Base-by-base conservation (phyloP, 2,797 vertebrate genomes). In the Harpagifer antarcticus region DNA sequence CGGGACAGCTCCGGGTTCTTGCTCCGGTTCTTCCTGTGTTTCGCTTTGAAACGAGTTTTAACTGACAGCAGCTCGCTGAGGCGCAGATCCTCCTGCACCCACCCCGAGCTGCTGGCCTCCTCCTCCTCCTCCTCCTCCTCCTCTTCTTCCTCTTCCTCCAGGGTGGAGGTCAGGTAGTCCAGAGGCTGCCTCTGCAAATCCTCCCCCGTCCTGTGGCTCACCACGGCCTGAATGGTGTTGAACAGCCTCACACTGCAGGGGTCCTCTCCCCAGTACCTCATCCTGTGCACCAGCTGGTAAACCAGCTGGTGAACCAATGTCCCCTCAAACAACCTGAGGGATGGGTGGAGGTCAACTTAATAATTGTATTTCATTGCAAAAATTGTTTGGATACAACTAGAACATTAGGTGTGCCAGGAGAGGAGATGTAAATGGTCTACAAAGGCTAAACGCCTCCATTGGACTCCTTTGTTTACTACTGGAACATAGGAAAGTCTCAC, bases 261-360 rank as follows among this genome's bases (percentile, higher is more conserved):
- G 20, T 91, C 89, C 1, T 6, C 9, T 19, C 75, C 23, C 3
- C 78, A 72, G 0, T 84, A 68, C 47, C 81, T 90, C 61, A 96
- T 90, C 50, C 83, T 86, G 20, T 54, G 83, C 68, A 88, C 88
- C 1, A 96, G 74, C 9, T 87, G 77, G n/a, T 98, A 96, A 33
- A 88, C 88, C 1, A 96, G 74, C 9, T 87, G 77, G n/a, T 98
- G 96, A 33, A 96, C 86, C 69, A 96, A 58, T 23, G 84, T 93
- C 42, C 97, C 97, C 13, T 68, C 91, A 59, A 94, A 98, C 75
- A 97, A 71, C 79, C 97, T 98, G 33, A 6, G 2, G 33, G 33
- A 37, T 37, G 33, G 33, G 33, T 37, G 33, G 33, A 37, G 33
- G 6, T 37, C 6, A 8, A 37, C 33, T 6, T 37, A 4, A 37